These are phyloP conservation scores for Stictonetta naevosa DNA, from an alignment of 2,113 vertebrate genomes.

Conservation along the genomic window DNA sequence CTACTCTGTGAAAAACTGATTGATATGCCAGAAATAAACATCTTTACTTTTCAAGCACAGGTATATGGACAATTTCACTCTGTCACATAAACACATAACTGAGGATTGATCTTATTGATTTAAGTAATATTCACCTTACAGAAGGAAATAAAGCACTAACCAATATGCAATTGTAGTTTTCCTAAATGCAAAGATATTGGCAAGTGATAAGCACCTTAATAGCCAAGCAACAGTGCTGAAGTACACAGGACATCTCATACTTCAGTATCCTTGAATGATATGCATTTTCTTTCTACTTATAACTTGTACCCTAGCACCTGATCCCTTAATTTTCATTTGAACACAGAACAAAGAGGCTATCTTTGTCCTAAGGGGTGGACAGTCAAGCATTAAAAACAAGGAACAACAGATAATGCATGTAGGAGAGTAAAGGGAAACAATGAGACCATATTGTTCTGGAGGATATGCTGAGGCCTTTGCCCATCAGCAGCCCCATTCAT, in stretches of 20 bases:
- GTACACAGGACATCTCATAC: background rate
- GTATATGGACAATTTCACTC: background rate
- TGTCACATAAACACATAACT: background rate
- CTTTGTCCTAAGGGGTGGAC: background rate
- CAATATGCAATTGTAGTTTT: background rate
- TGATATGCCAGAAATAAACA: background rate
- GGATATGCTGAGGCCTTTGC: background rate
- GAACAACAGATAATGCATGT: background rate
- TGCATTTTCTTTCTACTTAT: background rate
- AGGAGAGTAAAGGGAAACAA: background rate
- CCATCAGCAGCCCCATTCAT: background rate
- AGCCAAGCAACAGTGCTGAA: background rate
- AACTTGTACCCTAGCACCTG: background rate
- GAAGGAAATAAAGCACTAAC: background rate
- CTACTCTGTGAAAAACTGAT: background rate
- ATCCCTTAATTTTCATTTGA: background rate
- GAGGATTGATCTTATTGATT: background rate
- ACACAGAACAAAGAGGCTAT: background rate
- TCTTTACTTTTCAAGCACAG: background rate
- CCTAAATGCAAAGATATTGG: background rate
- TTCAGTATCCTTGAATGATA: background rate
- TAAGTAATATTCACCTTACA: background rate
- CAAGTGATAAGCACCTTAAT: background rate
- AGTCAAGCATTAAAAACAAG: background rate
- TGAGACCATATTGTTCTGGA: background rate